Evolutionary conservation across 2,888 invertebrate species (phyloP), one percentile per base, ranked within the genome.

Genomic region (Meghimatium bilineatum): DNA sequence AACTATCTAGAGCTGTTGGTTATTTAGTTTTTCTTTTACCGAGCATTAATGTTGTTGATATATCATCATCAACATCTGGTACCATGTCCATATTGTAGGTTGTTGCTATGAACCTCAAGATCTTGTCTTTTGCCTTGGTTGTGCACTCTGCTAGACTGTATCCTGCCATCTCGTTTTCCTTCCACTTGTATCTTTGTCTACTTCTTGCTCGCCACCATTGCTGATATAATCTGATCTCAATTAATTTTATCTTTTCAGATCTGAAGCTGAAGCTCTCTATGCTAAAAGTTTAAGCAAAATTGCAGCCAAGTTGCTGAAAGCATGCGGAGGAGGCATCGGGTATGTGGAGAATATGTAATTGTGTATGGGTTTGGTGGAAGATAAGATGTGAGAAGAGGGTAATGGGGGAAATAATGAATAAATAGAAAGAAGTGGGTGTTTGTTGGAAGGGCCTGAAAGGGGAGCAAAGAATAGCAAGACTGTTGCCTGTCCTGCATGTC

Each of bases 261-360:
- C 97, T 85, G 98, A 98, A 93, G 95, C 97, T 83, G 98, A 98
- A 94, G 95, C 96, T 82, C 96, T 96, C 91, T 98, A 98, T 94
- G 97, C 98, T 80, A 98, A 98, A 95, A 96, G 96, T 86, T 95
- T 98, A 87, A 95, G 96, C 85, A 98, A 97, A 94, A 95, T 98
- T 90, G 97, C 97, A 87, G 95, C 95, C 71, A 98, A 98, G 94
- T 94, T 98, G 88, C 95, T 96, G 90, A 96, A 97, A 94, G 96
- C 97, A 0, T 94, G 95, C 88, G 95, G 95, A 89, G 93, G 93
- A n/a, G 84, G 86, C 38, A 90, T 94, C 75, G 95, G 95, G 94
- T 94, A 72, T 44, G 72, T 72, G 26, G n/a, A 29, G n/a, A 29
- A 8, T 49, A 36, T 23, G 12, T 23, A 12, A 3, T 36, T 71